Base-by-base conservation (phyloP, 2,888 invertebrate species). In the Chironomus tentans region DNA sequence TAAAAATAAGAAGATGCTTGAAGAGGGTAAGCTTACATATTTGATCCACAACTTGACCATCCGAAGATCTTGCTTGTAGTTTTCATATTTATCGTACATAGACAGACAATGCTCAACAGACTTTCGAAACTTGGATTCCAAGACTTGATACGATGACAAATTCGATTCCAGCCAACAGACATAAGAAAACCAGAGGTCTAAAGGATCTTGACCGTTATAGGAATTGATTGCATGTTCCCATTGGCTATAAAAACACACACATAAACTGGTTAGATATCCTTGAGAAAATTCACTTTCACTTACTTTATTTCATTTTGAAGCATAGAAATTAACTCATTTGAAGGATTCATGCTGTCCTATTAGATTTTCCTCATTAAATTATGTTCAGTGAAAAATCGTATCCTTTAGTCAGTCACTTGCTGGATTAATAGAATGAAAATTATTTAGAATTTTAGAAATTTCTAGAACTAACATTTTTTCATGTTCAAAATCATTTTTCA, bases 41-140 rank as follows among this genome's bases (percentile, higher is more conserved):
- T 95, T 97, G 28, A 96, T 90, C 92, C 95, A 95, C 24, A 97
- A 85, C 79, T 93, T 91, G 77, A 97, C 89, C 83, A 92, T 92
- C 82, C 97, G 87, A 73, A 89, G 86, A 83, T 98, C 97, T 85
- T 97, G 94, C 79, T 88, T 89, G 82, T 97, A 97, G 79, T 88
- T 88, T 70, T 88, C 87, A 81, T 92, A 90, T 82, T 92, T 89
- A 82, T 94, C 93, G 85, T 95, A 96, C 79, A 89, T 86, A 68
- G 89, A 87, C 77, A 97, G 85, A 82, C 97, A 97, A 79, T 92
- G 90, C 82, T 94, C 92, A 78, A 96, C 86, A 76, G 93, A 92
- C 68, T 92, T 92, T 79, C 94, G 93, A 80, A 91, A 92, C n/a
- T 95, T 95, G 82, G 92, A 91, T 82, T 94, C 94, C n/a, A 95